These are phyloP conservation scores for Thecocarcelia acutangulata DNA, from an alignment of 2,888 invertebrate species.

Conservation along the genomic window DNA sequence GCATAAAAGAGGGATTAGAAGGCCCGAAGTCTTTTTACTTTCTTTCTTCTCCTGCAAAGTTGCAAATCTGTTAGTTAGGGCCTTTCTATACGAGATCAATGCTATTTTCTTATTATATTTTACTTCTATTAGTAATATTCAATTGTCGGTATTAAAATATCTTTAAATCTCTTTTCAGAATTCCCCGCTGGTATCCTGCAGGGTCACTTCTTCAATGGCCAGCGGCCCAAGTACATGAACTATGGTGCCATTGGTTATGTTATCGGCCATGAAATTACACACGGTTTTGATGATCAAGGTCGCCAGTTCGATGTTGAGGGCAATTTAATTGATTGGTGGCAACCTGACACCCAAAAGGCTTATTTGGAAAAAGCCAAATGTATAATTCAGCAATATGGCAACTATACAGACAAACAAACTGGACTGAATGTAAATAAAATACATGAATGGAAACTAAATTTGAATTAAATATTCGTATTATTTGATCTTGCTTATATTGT, in stretches of 20 bases:
- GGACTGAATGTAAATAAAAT: conserved; percentile 81
- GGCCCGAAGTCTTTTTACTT: no score
- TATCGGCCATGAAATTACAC: conserved; percentile 95
- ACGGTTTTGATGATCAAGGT: conserved; percentile 94
- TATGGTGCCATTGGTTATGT: conserved; percentile 95
- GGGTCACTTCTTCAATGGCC: conserved; percentile 94
- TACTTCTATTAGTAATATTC: no score
- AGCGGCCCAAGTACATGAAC: conserved; percentile 95
- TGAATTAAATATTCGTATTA: no score
- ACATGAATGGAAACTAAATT: not conserved
- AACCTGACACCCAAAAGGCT: conserved; percentile 89
- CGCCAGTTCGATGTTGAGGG: conserved; percentile 96
- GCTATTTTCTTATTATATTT: no score
- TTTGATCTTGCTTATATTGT: no score
- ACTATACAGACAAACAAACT: conserved; percentile 91
- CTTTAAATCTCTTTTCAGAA: conserved; percentile 85
- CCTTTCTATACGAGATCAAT: no score
- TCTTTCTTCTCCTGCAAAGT: no score
- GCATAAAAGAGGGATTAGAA: no score
- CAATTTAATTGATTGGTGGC: conserved; percentile 97
- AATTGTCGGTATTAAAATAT: no score
- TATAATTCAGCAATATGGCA: conserved; percentile 96
- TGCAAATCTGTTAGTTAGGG: no score
- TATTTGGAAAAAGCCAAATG: conserved; percentile 93
- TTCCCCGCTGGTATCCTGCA: conserved; percentile 97